Evolutionary conservation across 1,140 invertebrate genomes (phyloP).

Genomic region (Papilio glaucus): DNA sequence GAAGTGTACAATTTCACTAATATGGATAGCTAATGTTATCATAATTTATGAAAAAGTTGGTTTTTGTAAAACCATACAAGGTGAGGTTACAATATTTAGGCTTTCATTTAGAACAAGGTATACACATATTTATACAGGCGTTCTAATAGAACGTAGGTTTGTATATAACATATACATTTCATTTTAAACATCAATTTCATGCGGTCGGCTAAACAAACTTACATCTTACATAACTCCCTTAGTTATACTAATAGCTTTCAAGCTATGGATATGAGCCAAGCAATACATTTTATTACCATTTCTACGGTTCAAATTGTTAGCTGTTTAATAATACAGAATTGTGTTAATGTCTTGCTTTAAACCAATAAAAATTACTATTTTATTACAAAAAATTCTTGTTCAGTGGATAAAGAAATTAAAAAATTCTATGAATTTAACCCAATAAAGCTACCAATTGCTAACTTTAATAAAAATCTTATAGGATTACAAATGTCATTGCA

Average conservation of each 20-base stretch:
- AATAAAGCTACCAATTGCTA: no score
- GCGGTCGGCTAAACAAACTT: constrained; percentile 1
- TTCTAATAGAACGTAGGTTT: background rate
- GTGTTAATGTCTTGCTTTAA: constrained; percentile 9
- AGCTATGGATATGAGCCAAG: constrained; percentile 31
- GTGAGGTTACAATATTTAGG: no score
- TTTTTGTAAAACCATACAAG: no score
- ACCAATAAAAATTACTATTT: background rate
- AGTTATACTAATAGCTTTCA: constrained; percentile 32
- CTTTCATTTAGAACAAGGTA: no score
- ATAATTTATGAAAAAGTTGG: no score
- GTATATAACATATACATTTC: background rate
- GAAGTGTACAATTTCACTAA: no score
- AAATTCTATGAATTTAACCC: no score
- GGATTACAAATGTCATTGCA: no score
- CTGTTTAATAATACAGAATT: constrained; percentile 3
- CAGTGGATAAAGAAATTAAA: no score
- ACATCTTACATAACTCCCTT: background rate
- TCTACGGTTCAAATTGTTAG: background rate
- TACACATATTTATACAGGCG: background rate
- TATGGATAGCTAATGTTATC: no score
- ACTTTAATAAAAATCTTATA: no score
- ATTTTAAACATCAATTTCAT: background rate
- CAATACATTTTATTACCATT: constrained; percentile 29
- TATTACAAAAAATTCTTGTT: no score